Conservation (phyloP, 2,113 vertebrate species). For the Elachura formosa region DNA sequence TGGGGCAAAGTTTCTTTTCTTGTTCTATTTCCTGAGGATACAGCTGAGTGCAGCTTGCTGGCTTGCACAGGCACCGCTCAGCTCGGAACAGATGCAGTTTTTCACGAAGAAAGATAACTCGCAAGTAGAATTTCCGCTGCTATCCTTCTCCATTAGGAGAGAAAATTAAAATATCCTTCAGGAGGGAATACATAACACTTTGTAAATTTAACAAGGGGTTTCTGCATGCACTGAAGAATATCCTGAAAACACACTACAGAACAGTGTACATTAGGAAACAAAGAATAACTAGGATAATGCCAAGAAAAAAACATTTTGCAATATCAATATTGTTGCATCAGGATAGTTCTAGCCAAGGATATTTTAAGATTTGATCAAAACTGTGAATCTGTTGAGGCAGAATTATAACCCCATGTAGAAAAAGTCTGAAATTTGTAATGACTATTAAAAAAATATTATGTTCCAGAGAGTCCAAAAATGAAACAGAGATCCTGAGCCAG, state of each 20-base stretch:
- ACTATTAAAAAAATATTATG: slow-evolving; percentile 29
- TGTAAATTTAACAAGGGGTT: slow-evolving; percentile 24
- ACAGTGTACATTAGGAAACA: slow-evolving; percentile 11
- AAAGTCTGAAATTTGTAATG: slow-evolving; percentile 44
- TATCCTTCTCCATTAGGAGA: slow-evolving; percentile 55
- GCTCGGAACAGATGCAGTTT: slow-evolving; percentile 66
- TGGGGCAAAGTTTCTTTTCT: slow-evolving; percentile 63
- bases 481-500: not conserved
- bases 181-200: slow-evolving; percentile 11
- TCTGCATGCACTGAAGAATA: slow-evolving; percentile 14
- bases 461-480: not conserved
- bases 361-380: slow-evolving; percentile 61
- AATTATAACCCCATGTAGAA: slow-evolving; percentile 36
- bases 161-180: slow-evolving; percentile 61
- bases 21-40: slow-evolving; percentile 62
- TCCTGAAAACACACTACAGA: not conserved
- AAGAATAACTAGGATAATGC: slow-evolving; percentile 23
- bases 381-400: slow-evolving; percentile 37
- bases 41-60: slow-evolving; percentile 65
- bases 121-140: slow-evolving; percentile 46
- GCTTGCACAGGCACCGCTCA: slow-evolving; percentile 43
- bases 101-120: slow-evolving; percentile 61
- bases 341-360: slow-evolving; percentile 39
- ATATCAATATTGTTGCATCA: slow-evolving; percentile 49
- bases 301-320: slow-evolving; percentile 35